Percentiles rank a stretch among this genome's conserved stretches.
These are phyloP conservation scores for Pseudachorutes palmiensis DNA, from an alignment of 1,140 invertebrate species.

Conservation along the genomic window DNA sequence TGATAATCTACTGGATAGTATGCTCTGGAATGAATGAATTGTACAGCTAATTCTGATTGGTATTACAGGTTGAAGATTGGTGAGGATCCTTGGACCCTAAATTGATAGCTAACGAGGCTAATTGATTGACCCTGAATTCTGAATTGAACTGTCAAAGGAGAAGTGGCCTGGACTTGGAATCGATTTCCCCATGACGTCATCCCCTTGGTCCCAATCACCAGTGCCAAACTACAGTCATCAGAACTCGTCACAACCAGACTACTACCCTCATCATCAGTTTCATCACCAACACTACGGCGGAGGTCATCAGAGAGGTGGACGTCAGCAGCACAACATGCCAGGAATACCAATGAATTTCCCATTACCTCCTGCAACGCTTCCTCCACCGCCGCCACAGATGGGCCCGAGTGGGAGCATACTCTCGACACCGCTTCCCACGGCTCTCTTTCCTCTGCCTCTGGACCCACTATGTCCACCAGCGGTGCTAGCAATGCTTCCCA, in stretches of 20 bases:
- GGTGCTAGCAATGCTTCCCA: conserved; percentile 21
- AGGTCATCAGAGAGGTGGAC: background rate
- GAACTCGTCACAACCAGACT: no score
- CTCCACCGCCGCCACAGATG: background rate
- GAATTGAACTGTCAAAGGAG: background rate
- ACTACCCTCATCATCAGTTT: conserved; percentile 1
- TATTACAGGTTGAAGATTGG: background rate
- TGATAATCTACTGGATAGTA: background rate
- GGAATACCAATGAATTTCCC: background rate
- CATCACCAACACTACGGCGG: no score
- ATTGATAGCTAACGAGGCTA: no score
- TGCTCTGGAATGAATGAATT: background rate
- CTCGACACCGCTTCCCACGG: conserved; percentile 30
- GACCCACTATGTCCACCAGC: conserved; percentile 33
- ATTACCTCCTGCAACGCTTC: background rate
- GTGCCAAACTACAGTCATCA: background rate
- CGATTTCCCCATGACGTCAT: background rate
- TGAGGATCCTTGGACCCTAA: no score
- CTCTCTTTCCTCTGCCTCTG: conserved; percentile 33
- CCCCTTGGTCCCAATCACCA: background rate
- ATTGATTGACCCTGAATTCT: background rate
- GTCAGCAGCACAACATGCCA: background rate
- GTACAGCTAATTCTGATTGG: background rate
- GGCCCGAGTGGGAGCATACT: conserved; percentile 4
- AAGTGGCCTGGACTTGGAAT: background rate